Percentiles rank a stretch among this genome's conserved stretches.
Conservation (phyloP, 2,888 invertebrate species). For the Rhagonycha lutea region DNA sequence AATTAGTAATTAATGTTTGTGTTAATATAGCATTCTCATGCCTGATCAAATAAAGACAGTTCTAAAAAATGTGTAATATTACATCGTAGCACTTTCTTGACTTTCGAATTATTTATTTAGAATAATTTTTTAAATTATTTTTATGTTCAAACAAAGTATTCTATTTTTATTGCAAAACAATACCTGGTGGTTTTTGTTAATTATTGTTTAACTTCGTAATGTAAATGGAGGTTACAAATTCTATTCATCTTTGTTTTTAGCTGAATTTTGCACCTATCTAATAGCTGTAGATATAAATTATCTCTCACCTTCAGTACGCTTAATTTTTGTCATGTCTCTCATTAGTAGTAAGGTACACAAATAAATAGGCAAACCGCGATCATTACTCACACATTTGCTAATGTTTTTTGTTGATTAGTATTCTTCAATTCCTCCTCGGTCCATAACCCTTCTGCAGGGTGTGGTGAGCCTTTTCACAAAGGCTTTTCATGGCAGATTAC, state of each 20-base stretch:
- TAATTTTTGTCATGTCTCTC: neutral
- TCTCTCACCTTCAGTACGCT: neutral
- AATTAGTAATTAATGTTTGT: too few relatives aligned
- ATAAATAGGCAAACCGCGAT: neutral
- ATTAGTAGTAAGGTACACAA: neutral
- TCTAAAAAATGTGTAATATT: too few relatives aligned
- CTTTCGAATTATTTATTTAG: neutral
- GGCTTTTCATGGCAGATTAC: too few relatives aligned
- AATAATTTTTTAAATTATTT: neutral
- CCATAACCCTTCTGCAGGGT: too few relatives aligned
- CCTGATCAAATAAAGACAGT: neutral
- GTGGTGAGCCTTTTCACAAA: too few relatives aligned
- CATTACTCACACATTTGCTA: neutral
- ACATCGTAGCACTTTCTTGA: neutral
- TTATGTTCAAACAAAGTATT: neutral
- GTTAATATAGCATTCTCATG: neutral
- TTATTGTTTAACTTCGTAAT: neutral
- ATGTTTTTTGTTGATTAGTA: neutral
- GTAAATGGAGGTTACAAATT: neutral
- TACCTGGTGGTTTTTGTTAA: neutral
- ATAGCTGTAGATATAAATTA: neutral
- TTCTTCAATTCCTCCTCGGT: too few relatives aligned
- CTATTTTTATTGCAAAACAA: neutral
- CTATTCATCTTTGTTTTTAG: neutral
- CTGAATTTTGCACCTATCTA: neutral